These are phyloP conservation scores for Heterodera filipjevi DNA, from an alignment of 2,888 invertebrate species.

Conservation along the genomic window DNA sequence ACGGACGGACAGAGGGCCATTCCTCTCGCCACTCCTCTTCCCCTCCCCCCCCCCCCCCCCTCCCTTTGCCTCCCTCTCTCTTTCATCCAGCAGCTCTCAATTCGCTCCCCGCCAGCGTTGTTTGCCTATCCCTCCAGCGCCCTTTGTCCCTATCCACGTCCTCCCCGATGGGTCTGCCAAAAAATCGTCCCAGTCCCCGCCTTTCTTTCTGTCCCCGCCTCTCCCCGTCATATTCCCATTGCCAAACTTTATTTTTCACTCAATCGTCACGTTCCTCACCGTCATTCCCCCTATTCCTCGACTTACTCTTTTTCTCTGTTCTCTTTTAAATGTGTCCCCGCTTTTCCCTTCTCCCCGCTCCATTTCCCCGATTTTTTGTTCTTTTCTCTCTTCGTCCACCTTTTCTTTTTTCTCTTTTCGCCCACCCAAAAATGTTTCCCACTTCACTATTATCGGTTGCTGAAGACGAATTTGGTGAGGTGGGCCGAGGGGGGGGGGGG, in stretches of 20 bases:
- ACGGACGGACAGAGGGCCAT: neutral
- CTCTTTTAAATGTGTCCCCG: neutral
- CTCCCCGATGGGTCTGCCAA: neutral
- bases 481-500: neutral
- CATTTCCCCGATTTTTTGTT: neutral
- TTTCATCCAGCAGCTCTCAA: neutral
- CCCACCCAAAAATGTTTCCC: slow-evolving; percentile 16
- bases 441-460: neutral
- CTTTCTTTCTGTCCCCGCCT: neutral
- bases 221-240: neutral
- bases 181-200: neutral
- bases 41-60: neutral
- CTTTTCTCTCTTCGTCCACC: neutral
- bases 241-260: neutral
- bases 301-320: neutral
- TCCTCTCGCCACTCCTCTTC: neutral
- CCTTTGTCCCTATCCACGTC: slow-evolving; percentile 8
- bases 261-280: neutral
- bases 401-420: neutral
- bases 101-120: too few species aligned
- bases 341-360: neutral
- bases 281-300: neutral
- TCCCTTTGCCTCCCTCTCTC: neutral
- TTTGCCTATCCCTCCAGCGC: slow-evolving; percentile 2
- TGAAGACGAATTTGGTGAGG: slow-evolving; percentile 6